Evolutionary conservation across 2,113 vertebrate species (phyloP).

Genomic region (Callaeas wilsoni): DNA sequence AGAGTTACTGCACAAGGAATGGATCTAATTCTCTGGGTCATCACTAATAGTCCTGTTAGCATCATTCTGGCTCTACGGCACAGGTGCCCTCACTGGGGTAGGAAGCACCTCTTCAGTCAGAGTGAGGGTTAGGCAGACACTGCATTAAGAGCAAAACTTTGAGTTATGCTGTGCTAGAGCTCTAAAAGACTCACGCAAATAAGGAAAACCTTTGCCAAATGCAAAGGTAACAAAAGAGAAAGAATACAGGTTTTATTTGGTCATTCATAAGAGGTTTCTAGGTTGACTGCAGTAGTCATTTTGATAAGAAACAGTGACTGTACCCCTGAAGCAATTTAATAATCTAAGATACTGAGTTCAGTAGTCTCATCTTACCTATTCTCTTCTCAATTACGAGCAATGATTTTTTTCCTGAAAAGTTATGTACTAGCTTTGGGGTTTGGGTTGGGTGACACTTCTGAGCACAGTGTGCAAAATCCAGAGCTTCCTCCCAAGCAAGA

Average conservation of each 20-base stretch:
- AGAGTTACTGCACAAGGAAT: background rate
- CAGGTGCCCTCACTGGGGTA: background rate
- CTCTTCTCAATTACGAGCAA: background rate
- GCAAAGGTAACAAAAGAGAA: background rate
- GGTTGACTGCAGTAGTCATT: background rate
- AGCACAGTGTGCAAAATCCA: background rate
- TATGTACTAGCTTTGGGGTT: background rate
- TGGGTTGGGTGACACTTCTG: background rate
- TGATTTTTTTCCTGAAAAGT: background rate
- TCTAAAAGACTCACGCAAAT: background rate
- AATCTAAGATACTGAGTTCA: background rate
- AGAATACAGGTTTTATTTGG: background rate
- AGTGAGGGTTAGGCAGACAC: background rate
- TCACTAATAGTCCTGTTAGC: background rate
- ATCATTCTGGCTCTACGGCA: background rate
- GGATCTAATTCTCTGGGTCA: background rate
- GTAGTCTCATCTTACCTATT: background rate
- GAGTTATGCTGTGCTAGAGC: background rate
- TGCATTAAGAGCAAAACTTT: background rate
- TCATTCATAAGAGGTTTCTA: background rate
- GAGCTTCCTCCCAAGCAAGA: background rate
- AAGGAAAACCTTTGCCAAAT: background rate
- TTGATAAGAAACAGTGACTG: background rate
- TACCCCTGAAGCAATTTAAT: background rate
- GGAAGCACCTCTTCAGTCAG: background rate